Evolutionary conservation across 2,888 invertebrate genomes (phyloP).

Genomic region (Ganaspis brasiliensis): DNA sequence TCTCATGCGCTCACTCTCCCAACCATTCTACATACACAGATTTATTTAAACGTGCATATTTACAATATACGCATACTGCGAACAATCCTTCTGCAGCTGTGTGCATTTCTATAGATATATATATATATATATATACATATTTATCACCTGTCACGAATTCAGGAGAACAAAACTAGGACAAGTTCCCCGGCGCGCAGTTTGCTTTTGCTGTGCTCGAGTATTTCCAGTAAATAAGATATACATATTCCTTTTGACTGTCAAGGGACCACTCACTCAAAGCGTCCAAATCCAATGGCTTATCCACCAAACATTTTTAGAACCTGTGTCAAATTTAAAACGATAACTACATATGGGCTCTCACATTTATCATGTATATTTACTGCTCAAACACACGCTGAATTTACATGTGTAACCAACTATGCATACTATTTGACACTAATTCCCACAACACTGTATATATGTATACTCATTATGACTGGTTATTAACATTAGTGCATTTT

Average conservation of each 20-base stretch:
- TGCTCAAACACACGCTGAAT: not conserved
- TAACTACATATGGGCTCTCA: not conserved
- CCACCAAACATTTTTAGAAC: not conserved
- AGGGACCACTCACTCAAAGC: conserved; percentile 2
- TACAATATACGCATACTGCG: conserved; percentile 26
- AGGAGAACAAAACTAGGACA: conserved; percentile 31
- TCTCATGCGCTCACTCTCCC: conserved; percentile 66
- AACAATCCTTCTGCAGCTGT: not conserved
- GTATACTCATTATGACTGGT: conserved; percentile 2
- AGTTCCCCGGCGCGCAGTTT: not conserved
- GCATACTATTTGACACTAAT: not conserved
- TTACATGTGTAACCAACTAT: conserved; percentile 2
- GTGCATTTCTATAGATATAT: too few relatives aligned
- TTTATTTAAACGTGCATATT: not conserved
- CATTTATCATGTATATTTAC: not conserved
- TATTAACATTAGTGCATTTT: not conserved
- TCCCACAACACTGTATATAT: not conserved
- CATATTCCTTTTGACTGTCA: conserved; percentile 4
- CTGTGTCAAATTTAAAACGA: conserved; percentile 6
- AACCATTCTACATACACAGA: conserved; percentile 18
- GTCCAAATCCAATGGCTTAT: not conserved
- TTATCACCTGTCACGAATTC: conserved; percentile 28
- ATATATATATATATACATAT: not conserved
- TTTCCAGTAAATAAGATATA: conserved; percentile 1
- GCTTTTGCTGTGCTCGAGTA: not conserved